A percentile compares a stretch with the other conserved stretches of the same genome.
These are phyloP conservation scores for Diogma glabrata DNA, from an alignment of 2,888 invertebrate genomes.

Conservation along the genomic window DNA sequence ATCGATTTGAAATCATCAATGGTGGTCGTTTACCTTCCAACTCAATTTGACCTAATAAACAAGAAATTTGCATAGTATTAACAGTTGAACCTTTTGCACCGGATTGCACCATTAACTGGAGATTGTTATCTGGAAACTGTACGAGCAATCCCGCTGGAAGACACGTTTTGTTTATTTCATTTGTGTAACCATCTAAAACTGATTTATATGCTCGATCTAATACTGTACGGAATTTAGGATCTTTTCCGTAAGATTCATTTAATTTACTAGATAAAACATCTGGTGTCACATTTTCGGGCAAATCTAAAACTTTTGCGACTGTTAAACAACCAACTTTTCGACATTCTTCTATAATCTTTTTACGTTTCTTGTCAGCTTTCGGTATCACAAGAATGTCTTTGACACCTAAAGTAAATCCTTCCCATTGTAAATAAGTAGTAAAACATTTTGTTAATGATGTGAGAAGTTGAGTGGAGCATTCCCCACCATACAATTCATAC, in stretches of 20 bases:
- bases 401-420: constrained; percentile 91
- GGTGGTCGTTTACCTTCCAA: constrained; percentile 96
- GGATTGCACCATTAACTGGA: constrained; percentile 97
- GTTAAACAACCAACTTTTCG: constrained; percentile 50
- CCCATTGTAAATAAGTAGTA: constrained; percentile 75
- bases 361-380: constrained; percentile 61
- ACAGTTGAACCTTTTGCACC: constrained; percentile 99
- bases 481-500: constrained; percentile 90
- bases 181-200: constrained; percentile 69
- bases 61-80: constrained; percentile 97
- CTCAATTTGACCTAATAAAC: constrained; percentile 94
- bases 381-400: constrained; percentile 79
- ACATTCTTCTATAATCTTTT: constrained; percentile 52
- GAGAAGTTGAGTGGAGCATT: constrained; percentile 66
- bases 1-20: constrained; percentile 73
- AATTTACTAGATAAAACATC: constrained; percentile 52
- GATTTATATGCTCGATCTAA: constrained; percentile 76
- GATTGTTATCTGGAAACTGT: constrained; percentile 86
- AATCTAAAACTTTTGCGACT: constrained; percentile 57
- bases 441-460: constrained; percentile 89
- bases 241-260: constrained; percentile 55
- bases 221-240: constrained; percentile 65
- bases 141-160: constrained; percentile 66
- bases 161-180: constrained; percentile 71
- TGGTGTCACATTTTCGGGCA: constrained; percentile 46